A percentile compares a stretch with the other conserved stretches of the same genome.
Conservation (phyloP, 2,797 vertebrate genomes). For the Schizopygopsis malacanthus region DNA sequence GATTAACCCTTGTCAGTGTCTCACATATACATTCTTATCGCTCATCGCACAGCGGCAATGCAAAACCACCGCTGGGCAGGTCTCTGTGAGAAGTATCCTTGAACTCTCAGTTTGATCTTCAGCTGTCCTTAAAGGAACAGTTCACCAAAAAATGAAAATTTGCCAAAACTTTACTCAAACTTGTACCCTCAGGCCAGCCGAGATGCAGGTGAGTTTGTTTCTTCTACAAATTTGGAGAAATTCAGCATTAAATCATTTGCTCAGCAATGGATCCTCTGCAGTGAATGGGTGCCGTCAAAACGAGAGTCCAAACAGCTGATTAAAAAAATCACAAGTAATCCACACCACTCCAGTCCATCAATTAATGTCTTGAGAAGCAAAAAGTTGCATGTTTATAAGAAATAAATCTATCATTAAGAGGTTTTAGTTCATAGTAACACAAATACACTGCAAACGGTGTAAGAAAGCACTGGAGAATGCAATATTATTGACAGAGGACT, state of each 20-base stretch:
- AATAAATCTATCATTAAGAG: neutral
- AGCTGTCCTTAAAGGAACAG: slow-evolving; percentile 17
- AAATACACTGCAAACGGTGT: neutral
- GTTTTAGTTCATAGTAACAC: neutral
- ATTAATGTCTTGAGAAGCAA: neutral
- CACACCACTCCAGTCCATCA: neutral
- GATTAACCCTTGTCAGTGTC: slow-evolving; percentile 40
- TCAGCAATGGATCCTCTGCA: neutral
- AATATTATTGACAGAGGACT: neutral
- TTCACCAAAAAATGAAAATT: neutral
- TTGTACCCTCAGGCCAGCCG: neutral
- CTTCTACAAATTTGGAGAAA: neutral
- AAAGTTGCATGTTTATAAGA: neutral
- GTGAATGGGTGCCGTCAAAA: neutral
- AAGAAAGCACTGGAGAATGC: neutral
- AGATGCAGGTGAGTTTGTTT: neutral
- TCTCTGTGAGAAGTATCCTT: slow-evolving; percentile 28
- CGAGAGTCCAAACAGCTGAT: neutral
- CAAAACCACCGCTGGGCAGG: slow-evolving; percentile 21
- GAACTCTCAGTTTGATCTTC: slow-evolving; percentile 38
- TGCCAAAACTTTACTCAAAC: neutral
- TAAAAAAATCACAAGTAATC: neutral
- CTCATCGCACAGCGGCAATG: neutral
- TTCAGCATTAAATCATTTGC: neutral
- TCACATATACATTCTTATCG: slow-evolving; percentile 38